Conservation (phyloP, 1,140 invertebrate genomes). For the Homalodisca vitripennis region DNA sequence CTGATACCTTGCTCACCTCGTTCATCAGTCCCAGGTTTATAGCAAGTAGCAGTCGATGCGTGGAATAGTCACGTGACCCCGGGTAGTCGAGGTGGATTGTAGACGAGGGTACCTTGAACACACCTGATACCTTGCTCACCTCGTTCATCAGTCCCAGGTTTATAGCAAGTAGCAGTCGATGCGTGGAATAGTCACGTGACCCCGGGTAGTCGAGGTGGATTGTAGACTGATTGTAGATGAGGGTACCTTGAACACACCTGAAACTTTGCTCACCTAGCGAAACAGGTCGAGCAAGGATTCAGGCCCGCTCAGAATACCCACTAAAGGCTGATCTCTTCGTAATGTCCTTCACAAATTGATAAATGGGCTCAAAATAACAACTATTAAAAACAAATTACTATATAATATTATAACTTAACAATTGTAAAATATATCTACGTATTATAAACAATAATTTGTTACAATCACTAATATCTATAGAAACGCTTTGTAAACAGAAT, state of each 20-base stretch:
- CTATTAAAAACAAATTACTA: no score
- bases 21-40: constrained; percentile 37
- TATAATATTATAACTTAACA: no score
- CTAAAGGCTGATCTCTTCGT: not conserved
- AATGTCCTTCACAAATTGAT: no score
- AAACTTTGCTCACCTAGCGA: constrained; percentile 43
- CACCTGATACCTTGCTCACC: constrained; percentile 45
- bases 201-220: no score
- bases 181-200: constrained; percentile 39
- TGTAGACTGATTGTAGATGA: no score
- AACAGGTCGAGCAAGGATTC: constrained; percentile 43
- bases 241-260: constrained; percentile 40
- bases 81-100: no score
- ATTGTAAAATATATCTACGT: no score
- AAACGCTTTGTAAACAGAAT: no score
- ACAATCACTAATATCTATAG: no score
- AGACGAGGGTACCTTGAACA: no score
- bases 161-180: constrained; percentile 43
- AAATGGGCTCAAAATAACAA: no score
- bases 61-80: constrained; percentile 38
- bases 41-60: constrained; percentile 44
- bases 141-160: constrained; percentile 38
- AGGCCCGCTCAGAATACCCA: constrained; percentile 34
- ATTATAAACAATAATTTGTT: no score
- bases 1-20: constrained; percentile 45